Evolutionary conservation across 2,797 vertebrate species (phyloP).

Genomic region (Pelobates cultripes): DNA sequence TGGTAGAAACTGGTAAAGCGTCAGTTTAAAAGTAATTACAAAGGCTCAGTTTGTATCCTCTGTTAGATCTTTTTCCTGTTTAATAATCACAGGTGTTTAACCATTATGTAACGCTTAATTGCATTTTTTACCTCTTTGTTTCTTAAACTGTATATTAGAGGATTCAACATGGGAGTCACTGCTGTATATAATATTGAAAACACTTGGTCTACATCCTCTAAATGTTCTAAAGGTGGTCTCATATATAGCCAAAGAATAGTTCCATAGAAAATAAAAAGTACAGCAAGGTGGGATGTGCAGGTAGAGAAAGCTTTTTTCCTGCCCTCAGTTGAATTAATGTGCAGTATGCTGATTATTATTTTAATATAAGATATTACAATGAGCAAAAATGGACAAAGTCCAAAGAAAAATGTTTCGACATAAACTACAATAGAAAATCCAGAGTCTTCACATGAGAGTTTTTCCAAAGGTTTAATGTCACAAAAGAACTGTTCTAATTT

Average conservation of each 20-base stretch:
- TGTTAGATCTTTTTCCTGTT: too few species aligned
- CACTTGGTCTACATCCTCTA: conserved; percentile 27
- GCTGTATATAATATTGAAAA: conserved; percentile 41
- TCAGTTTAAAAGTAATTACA: too few species aligned
- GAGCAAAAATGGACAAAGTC: conserved; percentile 23
- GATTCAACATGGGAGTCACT: conserved; percentile 38
- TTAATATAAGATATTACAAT: conserved; percentile 35
- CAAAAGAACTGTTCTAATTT: conserved; percentile 39
- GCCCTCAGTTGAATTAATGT: conserved; percentile 23
- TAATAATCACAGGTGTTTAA: neutral
- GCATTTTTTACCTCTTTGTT: conserved; percentile 57
- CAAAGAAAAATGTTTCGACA: conserved; percentile 29
- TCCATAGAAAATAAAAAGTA: conserved; percentile 44
- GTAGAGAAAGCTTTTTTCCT: conserved; percentile 47
- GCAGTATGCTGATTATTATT: conserved; percentile 26
- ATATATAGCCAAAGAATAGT: conserved; percentile 40
- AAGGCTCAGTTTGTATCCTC: too few species aligned
- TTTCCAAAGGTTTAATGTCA: conserved; percentile 35
- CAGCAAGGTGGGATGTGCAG: conserved; percentile 38
- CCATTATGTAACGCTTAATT: conserved; percentile 6
- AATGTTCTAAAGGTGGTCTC: conserved; percentile 27
- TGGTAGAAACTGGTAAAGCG: too few species aligned
- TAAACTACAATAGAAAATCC: conserved; percentile 24
- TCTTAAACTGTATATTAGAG: conserved; percentile 44
- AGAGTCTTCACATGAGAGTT: conserved; percentile 22